Conservation (phyloP, 1,140 invertebrate species). For the Heliconius nattereri region DNA sequence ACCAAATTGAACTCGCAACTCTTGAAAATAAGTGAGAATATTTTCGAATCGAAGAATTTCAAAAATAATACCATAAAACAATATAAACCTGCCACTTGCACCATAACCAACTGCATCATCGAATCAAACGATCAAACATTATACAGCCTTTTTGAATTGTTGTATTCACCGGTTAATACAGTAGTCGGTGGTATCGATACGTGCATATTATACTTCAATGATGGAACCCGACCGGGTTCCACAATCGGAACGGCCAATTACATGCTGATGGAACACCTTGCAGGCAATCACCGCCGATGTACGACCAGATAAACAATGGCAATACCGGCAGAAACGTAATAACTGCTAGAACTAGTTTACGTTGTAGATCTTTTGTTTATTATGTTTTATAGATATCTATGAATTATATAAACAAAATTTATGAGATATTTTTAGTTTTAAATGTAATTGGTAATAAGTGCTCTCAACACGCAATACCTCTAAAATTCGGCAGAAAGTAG, state of each 20-base stretch:
- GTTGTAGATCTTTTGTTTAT: neutral
- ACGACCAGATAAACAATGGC: constrained; percentile 41
- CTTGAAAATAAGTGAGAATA: too few relatives aligned
- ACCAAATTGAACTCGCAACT: too few relatives aligned
- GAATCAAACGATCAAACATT: neutral
- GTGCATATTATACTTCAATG: constrained; percentile 44
- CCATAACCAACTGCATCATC: neutral
- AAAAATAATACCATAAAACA: neutral
- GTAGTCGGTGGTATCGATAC: constrained; percentile 45
- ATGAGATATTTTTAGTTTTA: too few relatives aligned
- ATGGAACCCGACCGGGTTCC: constrained; percentile 34
- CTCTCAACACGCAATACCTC: too few relatives aligned
- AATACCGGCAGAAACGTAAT: constrained; percentile 32
- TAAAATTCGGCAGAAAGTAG: too few relatives aligned
- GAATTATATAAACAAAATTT: too few relatives aligned
- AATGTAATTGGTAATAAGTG: too few relatives aligned
- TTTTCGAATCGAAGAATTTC: neutral
- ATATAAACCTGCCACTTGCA: neutral
- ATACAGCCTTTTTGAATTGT: neutral
- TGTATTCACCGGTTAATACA: constrained; percentile 28
- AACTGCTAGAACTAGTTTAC: constrained; percentile 24
- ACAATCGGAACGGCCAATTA: constrained; percentile 71
- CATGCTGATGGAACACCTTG: constrained; percentile 72
- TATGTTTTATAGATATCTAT: neutral
- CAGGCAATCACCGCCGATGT: constrained; percentile 44